Base-by-base conservation (phyloP, 2,113 vertebrate genomes). In the Tragelaphus strepsiceros region DNA sequence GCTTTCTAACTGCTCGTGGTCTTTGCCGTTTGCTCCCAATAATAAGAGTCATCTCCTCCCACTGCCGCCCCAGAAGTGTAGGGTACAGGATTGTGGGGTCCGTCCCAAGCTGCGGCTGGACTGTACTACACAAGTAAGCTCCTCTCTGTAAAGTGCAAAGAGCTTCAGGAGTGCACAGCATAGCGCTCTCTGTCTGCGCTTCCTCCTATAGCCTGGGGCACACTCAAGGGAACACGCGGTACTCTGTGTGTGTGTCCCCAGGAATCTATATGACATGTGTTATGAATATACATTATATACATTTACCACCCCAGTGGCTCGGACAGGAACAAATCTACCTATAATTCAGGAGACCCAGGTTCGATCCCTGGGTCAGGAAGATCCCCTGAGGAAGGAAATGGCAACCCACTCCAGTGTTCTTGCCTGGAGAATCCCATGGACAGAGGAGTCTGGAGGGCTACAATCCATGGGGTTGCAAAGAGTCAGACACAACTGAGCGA, bases 141-240 rank as follows among this genome's bases (percentile, higher is more conserved):
- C 7, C 46, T 39, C 22, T 32, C 61, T 56, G 2, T 2, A 11
- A 51, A 46, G 5, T 7, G 24, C 19, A 6, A 6, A 6, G 74
- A 35, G 24, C n/a, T 28, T 56, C 51, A 14, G 62, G 9, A 13
- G 7, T 2, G 6, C 5, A 2, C 43, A 5, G 7, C 2, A 0
- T 5, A 6, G 12, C 7, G 4, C 28, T 28, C 32, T 54, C 43
- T 12, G n/a, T 28, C 67, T 22, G 7, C 2, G 10, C 35, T 35
- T 90, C 54, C 67, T 43, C 12, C 1, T 3, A 16, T 6, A 64
- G 43, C 32, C 4, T 30, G 39, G 9, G 14, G 5, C 22, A 22
- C 21, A 30, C 19, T 51, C 28, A 4, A 4, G 5, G 14, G 62
- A 7, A 54, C 32, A 22, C 16, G 2, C 0, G 19, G 16, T 46